Evolutionary conservation across 2,113 vertebrate species (phyloP).

Genomic region (Theristicus caerulescens): DNA sequence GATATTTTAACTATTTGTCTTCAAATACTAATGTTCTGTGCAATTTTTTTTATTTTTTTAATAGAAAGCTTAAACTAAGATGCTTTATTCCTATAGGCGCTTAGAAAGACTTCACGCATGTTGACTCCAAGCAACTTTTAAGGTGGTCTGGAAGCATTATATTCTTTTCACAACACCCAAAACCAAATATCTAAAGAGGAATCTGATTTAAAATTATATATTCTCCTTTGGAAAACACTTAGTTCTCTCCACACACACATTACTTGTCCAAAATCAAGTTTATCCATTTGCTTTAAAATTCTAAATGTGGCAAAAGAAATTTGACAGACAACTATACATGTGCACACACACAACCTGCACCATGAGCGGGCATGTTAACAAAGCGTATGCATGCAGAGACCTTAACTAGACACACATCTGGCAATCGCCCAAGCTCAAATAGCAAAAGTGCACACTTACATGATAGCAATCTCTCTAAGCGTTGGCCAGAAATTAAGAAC

Average conservation of each 20-base stretch:
- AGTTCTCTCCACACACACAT: not conserved
- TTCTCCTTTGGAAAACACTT: not conserved
- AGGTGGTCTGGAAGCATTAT: not conserved
- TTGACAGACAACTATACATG: not conserved
- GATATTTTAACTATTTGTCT: not conserved
- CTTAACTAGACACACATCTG: not conserved
- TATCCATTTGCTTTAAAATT: not conserved
- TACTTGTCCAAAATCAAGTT: not conserved
- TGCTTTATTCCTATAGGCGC: not conserved
- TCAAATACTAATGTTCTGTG: not conserved
- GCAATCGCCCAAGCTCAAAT: not conserved
- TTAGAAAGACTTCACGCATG: not conserved
- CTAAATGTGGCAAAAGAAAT: not conserved
- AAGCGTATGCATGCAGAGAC: not conserved
- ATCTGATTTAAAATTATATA: not conserved
- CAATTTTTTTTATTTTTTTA: not conserved
- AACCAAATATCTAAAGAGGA: not conserved
- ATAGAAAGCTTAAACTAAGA: not conserved
- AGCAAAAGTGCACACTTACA: not conserved
- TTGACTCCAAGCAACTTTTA: not conserved
- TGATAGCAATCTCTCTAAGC: not conserved
- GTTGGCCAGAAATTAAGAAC: not conserved
- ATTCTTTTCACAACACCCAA: not conserved
- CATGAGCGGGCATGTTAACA: not conserved
- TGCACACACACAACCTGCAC: not conserved